Evolutionary conservation across 2,797 vertebrate genomes (phyloP), one percentile per base, ranked within the genome.

Genomic region (Avahi laniger): DNA sequence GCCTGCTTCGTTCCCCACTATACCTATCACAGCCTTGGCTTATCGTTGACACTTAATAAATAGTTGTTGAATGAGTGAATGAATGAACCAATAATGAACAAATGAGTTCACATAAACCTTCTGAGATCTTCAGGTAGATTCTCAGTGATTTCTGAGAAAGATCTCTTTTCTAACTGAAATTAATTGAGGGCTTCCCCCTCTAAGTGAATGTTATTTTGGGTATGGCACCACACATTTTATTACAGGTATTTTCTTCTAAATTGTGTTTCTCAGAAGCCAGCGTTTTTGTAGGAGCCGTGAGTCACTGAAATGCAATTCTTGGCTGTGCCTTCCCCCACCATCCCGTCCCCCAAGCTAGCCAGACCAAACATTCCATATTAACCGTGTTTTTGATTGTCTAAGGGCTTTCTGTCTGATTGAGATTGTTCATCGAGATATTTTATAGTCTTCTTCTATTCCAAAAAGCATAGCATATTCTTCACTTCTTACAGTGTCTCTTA

Each of bases 271-370:
- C 82, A 96, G 91, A 97, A 97, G 83, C 75, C 88, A 92, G 83
- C 63, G 0, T 78, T 95, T 96, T 95, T 79, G 95, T 95, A 96
- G 75, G 41, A 96, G 86, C 57, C 48, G 22, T 97, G 97, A 97
- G 89, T 96, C 97, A 97, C 41, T 59, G 59, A 94, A 97, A 94
- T 92, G 93, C 84, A 95, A 96, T 97, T 96, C 92, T 97, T 97
- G 97, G 96, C 95, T 11, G 2, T 79, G 79, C 76, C 81, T 91
- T 89, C 57, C 41, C n/a, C 54, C 65, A 17, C 91, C 61, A 91
- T 52, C 83, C 94, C 1, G 12, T 86, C 59, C 69, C 91, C 90
- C 35, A 33, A 61, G 73, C 15, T 35, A 96, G 95, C 97, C 96
- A 98, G 91, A 95, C 75, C 89, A 97, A 95, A 95, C 96, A 97